Evolutionary conservation across 2,797 vertebrate genomes (phyloP).

Genomic region (Thripadectes ignobilis): DNA sequence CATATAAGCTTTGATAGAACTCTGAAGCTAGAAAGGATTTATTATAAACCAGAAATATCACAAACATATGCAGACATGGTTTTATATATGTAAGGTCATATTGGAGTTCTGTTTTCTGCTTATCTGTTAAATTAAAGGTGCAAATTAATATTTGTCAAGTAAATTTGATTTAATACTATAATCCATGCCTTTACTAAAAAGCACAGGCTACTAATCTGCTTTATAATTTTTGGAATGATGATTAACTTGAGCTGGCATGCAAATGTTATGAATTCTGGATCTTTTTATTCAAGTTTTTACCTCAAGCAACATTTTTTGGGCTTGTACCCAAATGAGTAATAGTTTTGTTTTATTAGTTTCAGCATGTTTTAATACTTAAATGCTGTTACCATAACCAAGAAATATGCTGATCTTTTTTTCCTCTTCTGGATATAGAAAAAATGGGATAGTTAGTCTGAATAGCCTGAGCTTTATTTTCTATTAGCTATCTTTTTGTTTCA

Average conservation of each 20-base stretch:
- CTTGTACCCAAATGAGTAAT: constrained; percentile 1
- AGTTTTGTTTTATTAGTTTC: neutral
- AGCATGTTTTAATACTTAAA: neutral
- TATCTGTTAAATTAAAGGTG: neutral
- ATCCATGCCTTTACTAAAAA: neutral
- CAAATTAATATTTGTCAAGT: neutral
- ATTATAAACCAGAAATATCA: neutral
- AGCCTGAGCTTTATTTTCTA: neutral
- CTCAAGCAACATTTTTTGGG: neutral
- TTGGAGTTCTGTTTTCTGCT: neutral
- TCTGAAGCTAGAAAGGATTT: neutral
- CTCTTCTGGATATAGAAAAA: neutral
- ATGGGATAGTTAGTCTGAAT: neutral
- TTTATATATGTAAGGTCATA: neutral
- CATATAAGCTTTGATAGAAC: neutral
- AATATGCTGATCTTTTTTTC: neutral
- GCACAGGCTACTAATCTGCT: neutral
- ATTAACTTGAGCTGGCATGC: neutral
- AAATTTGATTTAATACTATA: neutral
- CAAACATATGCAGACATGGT: neutral
- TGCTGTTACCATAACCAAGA: neutral
- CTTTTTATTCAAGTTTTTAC: neutral
- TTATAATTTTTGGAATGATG: neutral
- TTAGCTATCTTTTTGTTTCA: neutral
- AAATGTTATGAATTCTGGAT: neutral